Evolutionary conservation across 2,888 invertebrate genomes (phyloP), one percentile per base, ranked within the genome.

Genomic region (Bimastos eiseni): DNA sequence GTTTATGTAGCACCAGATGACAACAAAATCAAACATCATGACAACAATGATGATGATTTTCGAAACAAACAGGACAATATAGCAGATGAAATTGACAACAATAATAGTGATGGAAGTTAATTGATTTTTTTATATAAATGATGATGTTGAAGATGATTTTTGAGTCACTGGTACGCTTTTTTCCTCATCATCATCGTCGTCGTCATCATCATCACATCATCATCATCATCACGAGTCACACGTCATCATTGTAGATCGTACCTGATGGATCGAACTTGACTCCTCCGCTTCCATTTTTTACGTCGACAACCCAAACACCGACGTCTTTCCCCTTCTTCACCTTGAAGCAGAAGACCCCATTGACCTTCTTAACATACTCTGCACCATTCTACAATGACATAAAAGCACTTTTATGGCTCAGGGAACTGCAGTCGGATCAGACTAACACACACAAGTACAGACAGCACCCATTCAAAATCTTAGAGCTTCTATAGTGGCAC

Each of bases 281-380:
- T 93, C 96, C 97, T n/a, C 98, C 98, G 94, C 97, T 97, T 91
- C 98, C 98, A 92, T 96, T 97, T 95, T 98, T 98, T 21, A 97
- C 97, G 95, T 99, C 97, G 38, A 99, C 97, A 5, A 98, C 96
- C 98, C 99, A 99, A 94, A 96, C 97, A 0, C 97, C 98, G 93
- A 97, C 97, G 41, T 97, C 96, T 0, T 98, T 98, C 0, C 97
- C 97, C 19, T 91, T 91, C 93, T 96, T 97, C 30, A 99, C 97
- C 95, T 97, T 97, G 95, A 99, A 98, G 15, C 98, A 97, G 95
- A 98, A 99, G 92, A 98, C 96, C 0, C 98, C 98, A 92, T 98
- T 94, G 89, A 95, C 93, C 92, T 95, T 95, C 93, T 95, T 94
- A 55, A 95, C 94, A 89, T 94, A 93, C 89, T 92, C 93, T 41